Evolutionary conservation across 2,888 invertebrate species (phyloP), one percentile per base, ranked within the genome.

Genomic region (Clistopyga incitator): DNA sequence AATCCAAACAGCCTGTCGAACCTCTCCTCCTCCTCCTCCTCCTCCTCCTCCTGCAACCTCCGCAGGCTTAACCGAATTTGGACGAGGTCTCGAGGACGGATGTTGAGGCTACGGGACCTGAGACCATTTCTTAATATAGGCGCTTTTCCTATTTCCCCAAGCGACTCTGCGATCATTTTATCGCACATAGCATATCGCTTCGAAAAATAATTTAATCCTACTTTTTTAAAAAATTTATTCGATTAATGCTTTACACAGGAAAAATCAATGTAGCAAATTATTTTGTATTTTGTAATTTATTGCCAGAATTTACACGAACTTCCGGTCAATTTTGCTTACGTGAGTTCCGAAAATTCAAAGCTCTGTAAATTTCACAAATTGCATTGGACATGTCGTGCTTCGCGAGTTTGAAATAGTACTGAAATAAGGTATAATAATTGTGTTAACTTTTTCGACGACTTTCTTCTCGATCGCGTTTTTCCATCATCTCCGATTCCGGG

Each of bases 1-100:
- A 82, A 86, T 84, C 84, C 82, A 85, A 86, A 86, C 83, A 86
- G 56, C 67, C 76, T 77, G 76, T 74, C 68, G 64, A 79, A 72
- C 64, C 56, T 54, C 34, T 18, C 38, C 64, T 47, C n/a, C n/a
- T n/a, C n/a, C n/a, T n/a, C n/a, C n/a, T n/a, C n/a, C n/a, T n/a
- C n/a, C n/a, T n/a, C n/a, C n/a, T n/a, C 52, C 72, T 61, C 52
- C 45, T 61, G n/a, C 47, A 13, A 54, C 79, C n/a, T 65, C 52
- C 34, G 50, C 38, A 70, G 78, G 64, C 71, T 64, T 82, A 56
- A 75, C 82, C 75, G 68, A 78, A 82, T 78, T 82, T 70, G 70
- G 74, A 78, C 25, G 64, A 82, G 64, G 74, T 78, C 68, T 78
- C 78, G 74, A 75, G 74, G 78, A 78, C 74, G 78, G 64, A 75